Conservation (phyloP, 2,797 vertebrate genomes). For the Borostomias antarcticus region DNA sequence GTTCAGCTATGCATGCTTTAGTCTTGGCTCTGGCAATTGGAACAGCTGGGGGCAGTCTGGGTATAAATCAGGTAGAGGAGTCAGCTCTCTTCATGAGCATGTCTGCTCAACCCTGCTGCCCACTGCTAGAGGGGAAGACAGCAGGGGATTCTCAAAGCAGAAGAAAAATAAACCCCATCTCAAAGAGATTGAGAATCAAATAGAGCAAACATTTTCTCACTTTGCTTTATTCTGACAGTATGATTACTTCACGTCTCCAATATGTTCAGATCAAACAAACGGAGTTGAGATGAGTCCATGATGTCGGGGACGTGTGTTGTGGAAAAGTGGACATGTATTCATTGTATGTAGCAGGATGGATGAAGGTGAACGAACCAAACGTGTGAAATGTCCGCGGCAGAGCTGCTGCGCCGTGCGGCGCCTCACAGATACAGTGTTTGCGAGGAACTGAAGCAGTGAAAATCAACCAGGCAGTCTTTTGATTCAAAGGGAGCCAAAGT, state of each 20-base stretch:
- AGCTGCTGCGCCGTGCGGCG: constrained; percentile 35
- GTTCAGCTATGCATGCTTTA: constrained; percentile 73
- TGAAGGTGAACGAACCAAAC: constrained; percentile 25
- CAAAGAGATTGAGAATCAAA: no score
- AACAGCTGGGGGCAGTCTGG: constrained; percentile 80
- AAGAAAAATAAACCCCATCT: not conserved
- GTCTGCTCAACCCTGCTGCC: constrained; percentile 59
- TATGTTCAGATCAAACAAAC: no score
- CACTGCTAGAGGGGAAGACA: constrained; percentile 30
- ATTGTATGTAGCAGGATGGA: constrained; percentile 19
- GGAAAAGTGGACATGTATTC: not conserved
- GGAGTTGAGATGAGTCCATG: not conserved
- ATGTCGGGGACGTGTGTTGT: not conserved
- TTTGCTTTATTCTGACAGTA: constrained; percentile 30
- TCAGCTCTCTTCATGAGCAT: constrained; percentile 60
- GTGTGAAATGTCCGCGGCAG: constrained; percentile 34
- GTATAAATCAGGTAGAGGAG: constrained; percentile 75
- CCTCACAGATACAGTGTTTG: constrained; percentile 54
- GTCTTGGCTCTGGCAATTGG: constrained; percentile 70
- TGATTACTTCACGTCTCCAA: constrained; percentile 32
- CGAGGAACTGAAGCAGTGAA: constrained; percentile 67
- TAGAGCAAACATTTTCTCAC: constrained; percentile 46
- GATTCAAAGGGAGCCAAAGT: constrained; percentile 72
- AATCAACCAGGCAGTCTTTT: constrained; percentile 66
- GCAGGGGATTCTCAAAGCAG: constrained; percentile 9